phyloP scores from a whole-genome alignment of 2,888 invertebrate species.

The Dermolepida albohirtum region DNA sequence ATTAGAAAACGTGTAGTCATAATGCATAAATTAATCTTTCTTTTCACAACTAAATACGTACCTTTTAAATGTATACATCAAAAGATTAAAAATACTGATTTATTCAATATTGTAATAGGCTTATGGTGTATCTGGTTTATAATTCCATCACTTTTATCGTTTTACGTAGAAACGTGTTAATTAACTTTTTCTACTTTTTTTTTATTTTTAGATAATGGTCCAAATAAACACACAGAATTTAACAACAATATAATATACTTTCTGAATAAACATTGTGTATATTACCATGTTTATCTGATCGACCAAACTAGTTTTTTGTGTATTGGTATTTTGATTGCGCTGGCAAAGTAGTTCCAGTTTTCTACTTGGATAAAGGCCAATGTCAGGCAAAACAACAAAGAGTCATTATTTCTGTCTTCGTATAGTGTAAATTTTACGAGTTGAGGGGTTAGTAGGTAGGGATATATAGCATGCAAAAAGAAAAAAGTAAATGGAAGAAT shows the following conservation, averaged over 20 bases:
- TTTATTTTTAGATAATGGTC: slow-evolving; percentile 22
- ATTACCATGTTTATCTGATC: slow-evolving; percentile 44
- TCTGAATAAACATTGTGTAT: slow-evolving; percentile 44
- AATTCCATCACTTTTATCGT: slow-evolving; percentile 18
- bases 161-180: slow-evolving; percentile 8
- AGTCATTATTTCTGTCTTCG: slow-evolving; percentile 30
- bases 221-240: slow-evolving; percentile 6
- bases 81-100: too few relatives aligned
- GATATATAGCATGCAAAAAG: slow-evolving; percentile 5
- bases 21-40: too few relatives aligned
- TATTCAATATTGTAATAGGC: too few relatives aligned
- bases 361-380: slow-evolving; percentile 40
- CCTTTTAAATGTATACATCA: too few relatives aligned
- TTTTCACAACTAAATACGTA: too few relatives aligned
- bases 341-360: slow-evolving; percentile 30
- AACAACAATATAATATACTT: slow-evolving; percentile 14
- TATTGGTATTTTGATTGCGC: slow-evolving; percentile 49
- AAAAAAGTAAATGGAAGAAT: slow-evolving; percentile 10
- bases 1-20: too few relatives aligned
- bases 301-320: slow-evolving; percentile 49
- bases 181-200: not conserved
- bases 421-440: slow-evolving; percentile 39
- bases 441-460: slow-evolving; percentile 18
- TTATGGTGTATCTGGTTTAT: not conserved
- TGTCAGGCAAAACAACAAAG: slow-evolving; percentile 29